phyloP scores from a whole-genome alignment of 1,140 invertebrate species.

The Aphidius ervi region DNA sequence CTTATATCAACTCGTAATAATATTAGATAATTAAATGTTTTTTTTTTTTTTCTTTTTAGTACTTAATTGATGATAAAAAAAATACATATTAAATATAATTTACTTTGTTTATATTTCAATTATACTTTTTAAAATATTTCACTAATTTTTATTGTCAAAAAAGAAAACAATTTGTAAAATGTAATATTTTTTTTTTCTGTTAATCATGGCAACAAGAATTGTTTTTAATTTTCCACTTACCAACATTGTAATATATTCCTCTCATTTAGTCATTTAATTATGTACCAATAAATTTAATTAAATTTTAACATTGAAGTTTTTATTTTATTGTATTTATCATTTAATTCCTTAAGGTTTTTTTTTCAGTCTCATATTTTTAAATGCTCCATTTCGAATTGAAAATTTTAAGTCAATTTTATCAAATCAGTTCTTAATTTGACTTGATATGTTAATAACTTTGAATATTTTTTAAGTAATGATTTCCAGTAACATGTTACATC shows the following conservation, averaged over 20 bases:
- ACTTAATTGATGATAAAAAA: too few species aligned
- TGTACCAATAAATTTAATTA: conserved; percentile 30
- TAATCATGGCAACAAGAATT: conserved; percentile 14
- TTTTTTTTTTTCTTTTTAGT: too few species aligned
- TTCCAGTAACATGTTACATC: conserved; percentile 88
- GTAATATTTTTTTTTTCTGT: conserved; percentile 31
- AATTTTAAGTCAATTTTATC: conserved; percentile 47
- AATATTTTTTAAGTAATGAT: conserved; percentile 73
- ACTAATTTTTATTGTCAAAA: not conserved
- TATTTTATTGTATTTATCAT: not conserved
- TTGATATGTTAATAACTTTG: conserved; percentile 71
- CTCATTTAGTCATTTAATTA: conserved; percentile 32
- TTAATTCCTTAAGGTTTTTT: conserved; percentile 24
- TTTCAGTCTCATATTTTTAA: not conserved
- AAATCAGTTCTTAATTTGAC: conserved; percentile 57
- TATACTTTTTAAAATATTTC: not conserved
- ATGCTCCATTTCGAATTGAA: conserved; percentile 1
- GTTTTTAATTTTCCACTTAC: conserved; percentile 5
- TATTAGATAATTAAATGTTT: too few species aligned
- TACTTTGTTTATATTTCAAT: too few species aligned
- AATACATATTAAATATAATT: too few species aligned
- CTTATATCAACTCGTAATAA: too few species aligned
- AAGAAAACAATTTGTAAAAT: conserved; percentile 10
- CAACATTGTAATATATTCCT: conserved; percentile 41
- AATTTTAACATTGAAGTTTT: not conserved